A percentile compares a stretch with the other conserved stretches of the same genome.
Conservation (phyloP, 2,888 invertebrate genomes). For the Agrochola lychnidis region DNA sequence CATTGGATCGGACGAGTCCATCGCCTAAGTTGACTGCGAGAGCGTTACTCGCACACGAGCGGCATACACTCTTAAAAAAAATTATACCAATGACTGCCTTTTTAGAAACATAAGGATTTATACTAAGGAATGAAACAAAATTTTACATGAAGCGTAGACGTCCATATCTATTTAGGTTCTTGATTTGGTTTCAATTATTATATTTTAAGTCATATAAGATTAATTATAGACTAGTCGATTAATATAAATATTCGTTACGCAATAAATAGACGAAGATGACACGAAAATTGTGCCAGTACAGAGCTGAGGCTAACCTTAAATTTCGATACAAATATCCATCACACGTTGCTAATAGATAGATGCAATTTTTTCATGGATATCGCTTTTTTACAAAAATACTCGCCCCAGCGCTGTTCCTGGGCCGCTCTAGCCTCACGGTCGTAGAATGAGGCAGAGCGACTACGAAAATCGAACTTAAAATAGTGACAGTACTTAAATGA, state of each 20-base stretch:
- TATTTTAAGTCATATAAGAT: slow-evolving; percentile 8
- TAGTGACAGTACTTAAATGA: slow-evolving; percentile 4
- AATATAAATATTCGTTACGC: slow-evolving; percentile 17
- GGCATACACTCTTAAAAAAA: neutral
- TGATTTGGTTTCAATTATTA: slow-evolving; percentile 23
- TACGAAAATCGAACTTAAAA: slow-evolving; percentile 27
- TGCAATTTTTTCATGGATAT: slow-evolving; percentile 15
- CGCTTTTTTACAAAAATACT: slow-evolving; percentile 27
- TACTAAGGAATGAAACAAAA: slow-evolving; percentile 35
- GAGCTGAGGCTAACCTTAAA: slow-evolving; percentile 8
- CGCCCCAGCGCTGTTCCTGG: slow-evolving; percentile 15
- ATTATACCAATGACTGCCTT: slow-evolving; percentile 11
- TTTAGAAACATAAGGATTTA: slow-evolving; percentile 14
- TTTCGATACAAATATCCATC: slow-evolving; percentile 13
- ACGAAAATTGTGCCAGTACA: slow-evolving; percentile 39
- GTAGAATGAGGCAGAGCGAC: slow-evolving; percentile 28
- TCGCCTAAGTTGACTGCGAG: slow-evolving; percentile 3
- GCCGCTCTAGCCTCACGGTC: slow-evolving; percentile 37
- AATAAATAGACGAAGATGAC: slow-evolving; percentile 23
- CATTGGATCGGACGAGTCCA: too few species aligned
- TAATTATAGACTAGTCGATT: slow-evolving; percentile 44
- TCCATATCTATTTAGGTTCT: slow-evolving; percentile 32
- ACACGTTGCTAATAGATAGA: neutral
- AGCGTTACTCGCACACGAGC: neutral
- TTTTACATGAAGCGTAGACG: neutral